Conservation (phyloP, 2,888 invertebrate genomes). For the Brassicogethes aeneus region DNA sequence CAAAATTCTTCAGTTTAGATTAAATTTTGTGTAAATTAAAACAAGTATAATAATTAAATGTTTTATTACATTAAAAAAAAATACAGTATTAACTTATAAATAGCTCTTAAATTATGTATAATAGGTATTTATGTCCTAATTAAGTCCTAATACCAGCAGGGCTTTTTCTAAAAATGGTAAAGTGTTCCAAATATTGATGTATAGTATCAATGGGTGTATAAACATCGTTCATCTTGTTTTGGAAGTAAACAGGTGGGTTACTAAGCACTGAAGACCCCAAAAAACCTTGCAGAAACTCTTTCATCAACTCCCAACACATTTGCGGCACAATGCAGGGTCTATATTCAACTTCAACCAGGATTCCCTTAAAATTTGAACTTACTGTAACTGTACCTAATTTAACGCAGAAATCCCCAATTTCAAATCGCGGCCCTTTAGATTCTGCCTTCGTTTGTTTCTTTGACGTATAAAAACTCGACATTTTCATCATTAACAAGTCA, state of each 20-base stretch:
- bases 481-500: slow-evolving; percentile 82
- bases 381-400: slow-evolving; percentile 90
- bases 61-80: too few relatives aligned
- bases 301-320: slow-evolving; percentile 84
- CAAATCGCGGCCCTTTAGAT: slow-evolving; percentile 80
- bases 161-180: slow-evolving; percentile 77
- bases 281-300: slow-evolving; percentile 87
- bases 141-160: slow-evolving; percentile 47
- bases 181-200: slow-evolving; percentile 90
- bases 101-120: too few relatives aligned
- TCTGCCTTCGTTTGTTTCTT: slow-evolving; percentile 82
- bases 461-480: slow-evolving; percentile 78
- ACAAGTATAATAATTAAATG: too few relatives aligned
- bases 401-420: slow-evolving; percentile 86
- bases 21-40: too few relatives aligned
- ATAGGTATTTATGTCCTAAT: too few relatives aligned
- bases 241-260: slow-evolving; percentile 63
- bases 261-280: slow-evolving; percentile 68
- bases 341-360: slow-evolving; percentile 90
- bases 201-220: slow-evolving; percentile 89
- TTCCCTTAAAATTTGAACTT: slow-evolving; percentile 88
- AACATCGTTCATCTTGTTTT: slow-evolving; percentile 70
- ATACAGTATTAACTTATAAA: too few relatives aligned
- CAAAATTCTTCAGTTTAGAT: too few relatives aligned
- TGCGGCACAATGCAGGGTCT: slow-evolving; percentile 81